Conservation (phyloP, 2,888 invertebrate species). For the Noctua janthina region DNA sequence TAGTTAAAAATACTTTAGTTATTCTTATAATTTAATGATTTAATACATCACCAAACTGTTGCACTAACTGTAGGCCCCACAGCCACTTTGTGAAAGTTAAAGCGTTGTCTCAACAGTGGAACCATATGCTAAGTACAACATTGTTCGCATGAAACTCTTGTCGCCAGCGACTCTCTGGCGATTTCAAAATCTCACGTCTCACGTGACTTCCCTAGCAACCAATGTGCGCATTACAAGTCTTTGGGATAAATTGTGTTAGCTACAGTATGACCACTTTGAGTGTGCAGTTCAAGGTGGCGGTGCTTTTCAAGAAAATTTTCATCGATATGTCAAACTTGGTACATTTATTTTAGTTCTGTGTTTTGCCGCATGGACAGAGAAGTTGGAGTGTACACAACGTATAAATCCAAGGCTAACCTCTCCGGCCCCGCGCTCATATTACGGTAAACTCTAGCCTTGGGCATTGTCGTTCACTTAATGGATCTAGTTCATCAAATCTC, state of each 20-base stretch:
- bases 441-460: too few relatives aligned
- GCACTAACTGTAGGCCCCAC: background rate
- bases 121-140: background rate
- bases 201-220: background rate
- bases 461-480: too few relatives aligned
- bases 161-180: background rate
- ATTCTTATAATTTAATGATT: background rate
- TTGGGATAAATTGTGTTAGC: background rate
- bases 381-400: too few relatives aligned
- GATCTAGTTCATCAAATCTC: too few relatives aligned
- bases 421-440: too few relatives aligned
- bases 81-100: background rate
- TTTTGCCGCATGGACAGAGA: too few relatives aligned
- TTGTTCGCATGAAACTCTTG: background rate
- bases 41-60: background rate
- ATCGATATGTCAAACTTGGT: too few relatives aligned
- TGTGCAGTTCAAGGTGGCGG: too few relatives aligned
- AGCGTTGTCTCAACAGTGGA: background rate
- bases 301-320: too few relatives aligned
- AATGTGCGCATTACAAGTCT: background rate
- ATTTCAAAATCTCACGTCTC: background rate
- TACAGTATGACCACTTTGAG: too few relatives aligned
- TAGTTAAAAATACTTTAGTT: background rate
- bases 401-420: background rate
- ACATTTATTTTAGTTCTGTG: too few relatives aligned